Percentiles rank a stretch among this genome's conserved stretches.
These are phyloP conservation scores for Amiota minor DNA, from an alignment of 2,888 invertebrate genomes.

Conservation along the genomic window DNA sequence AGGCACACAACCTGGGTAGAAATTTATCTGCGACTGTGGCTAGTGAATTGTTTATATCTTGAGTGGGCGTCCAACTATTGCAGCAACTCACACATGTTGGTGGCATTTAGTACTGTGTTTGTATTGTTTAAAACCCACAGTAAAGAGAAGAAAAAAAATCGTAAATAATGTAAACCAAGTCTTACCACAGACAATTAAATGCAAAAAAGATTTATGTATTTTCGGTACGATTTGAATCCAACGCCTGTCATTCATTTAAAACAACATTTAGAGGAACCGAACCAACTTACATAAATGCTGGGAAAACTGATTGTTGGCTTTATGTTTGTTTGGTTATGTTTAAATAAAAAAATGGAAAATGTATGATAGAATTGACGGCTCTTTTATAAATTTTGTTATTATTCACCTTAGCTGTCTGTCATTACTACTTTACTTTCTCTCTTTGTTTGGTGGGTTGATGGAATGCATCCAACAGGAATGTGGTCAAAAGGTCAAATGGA, in stretches of 20 bases:
- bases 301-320: background rate
- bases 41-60: too few species aligned
- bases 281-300: constrained; percentile 1
- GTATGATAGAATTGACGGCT: background rate
- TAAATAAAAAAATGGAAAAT: background rate
- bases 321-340: background rate
- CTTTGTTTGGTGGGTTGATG: too few species aligned
- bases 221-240: constrained; percentile 9
- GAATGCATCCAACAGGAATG: too few species aligned
- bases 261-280: background rate
- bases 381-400: background rate
- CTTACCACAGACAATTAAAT: too few species aligned
- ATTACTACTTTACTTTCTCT: too few species aligned
- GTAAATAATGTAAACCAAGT: constrained; percentile 14
- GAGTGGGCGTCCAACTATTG: constrained; percentile 4
- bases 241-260: background rate
- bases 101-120: background rate
- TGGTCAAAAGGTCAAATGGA: too few species aligned
- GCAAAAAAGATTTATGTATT: constrained; percentile 14
- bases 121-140: background rate
- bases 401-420: too few species aligned
- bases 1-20: too few species aligned
- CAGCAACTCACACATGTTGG: background rate
- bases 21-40: too few species aligned
- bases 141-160: constrained; percentile 4